A percentile compares a stretch with the other conserved stretches of the same genome.
These are phyloP conservation scores for Hypomecis atomaria DNA, from an alignment of 2,888 invertebrate genomes.

Conservation along the genomic window DNA sequence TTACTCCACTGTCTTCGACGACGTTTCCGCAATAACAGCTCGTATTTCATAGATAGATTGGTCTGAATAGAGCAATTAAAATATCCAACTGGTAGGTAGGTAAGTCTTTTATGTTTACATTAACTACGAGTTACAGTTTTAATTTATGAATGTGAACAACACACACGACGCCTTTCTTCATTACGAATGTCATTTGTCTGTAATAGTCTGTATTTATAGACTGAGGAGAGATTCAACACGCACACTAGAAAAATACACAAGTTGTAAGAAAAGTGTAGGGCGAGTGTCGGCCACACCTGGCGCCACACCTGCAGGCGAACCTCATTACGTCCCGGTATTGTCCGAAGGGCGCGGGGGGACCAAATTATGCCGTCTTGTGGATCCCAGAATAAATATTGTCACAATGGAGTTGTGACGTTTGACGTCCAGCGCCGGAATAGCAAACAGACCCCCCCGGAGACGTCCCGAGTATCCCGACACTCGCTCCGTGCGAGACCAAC, in stretches of 20 bases:
- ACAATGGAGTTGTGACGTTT: conserved; percentile 48
- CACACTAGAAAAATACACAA: not conserved
- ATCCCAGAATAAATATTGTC: conserved; percentile 54
- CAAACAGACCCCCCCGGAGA: conserved; percentile 62
- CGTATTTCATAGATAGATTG: not conserved
- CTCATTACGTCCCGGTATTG: conserved; percentile 11
- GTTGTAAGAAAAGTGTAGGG: not conserved
- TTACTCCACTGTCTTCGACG: conserved; percentile 6
- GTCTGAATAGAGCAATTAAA: too few relatives aligned
- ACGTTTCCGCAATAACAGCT: conserved; percentile 2
- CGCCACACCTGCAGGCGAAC: conserved; percentile 6
- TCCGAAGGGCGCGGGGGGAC: conserved; percentile 7
- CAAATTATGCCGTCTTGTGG: conserved; percentile 39
- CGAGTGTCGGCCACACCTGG: not conserved
- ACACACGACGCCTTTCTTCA: too few relatives aligned
- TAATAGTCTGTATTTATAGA: too few relatives aligned
- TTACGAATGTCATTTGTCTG: too few relatives aligned
- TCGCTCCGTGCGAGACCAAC: conserved; percentile 45
- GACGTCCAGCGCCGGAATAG: conserved; percentile 35
- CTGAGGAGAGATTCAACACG: not conserved
- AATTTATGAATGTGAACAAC: too few relatives aligned
- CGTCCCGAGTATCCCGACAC: conserved; percentile 24
- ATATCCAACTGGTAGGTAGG: too few relatives aligned
- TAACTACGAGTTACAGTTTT: too few relatives aligned
- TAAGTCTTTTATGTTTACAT: too few relatives aligned